Conservation (phyloP, 2,888 invertebrate genomes). For the Aleiodes testaceus region DNA sequence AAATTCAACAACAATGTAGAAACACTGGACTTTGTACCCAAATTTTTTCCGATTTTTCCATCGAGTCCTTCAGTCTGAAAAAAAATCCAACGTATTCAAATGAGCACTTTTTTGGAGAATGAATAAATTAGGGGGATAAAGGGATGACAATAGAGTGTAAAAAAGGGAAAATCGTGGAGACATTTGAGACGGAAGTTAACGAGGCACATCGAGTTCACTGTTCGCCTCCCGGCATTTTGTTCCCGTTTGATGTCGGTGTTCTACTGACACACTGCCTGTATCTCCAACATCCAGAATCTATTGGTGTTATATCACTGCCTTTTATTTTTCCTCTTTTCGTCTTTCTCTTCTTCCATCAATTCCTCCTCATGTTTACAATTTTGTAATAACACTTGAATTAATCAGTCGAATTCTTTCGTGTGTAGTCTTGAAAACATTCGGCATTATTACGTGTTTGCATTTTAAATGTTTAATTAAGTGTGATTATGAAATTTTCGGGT, state of each 20-base stretch:
- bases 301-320: constrained; percentile 1
- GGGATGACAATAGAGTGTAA: neutral
- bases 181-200: constrained; percentile 29
- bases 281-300: neutral
- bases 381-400: constrained; percentile 14
- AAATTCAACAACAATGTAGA: too few species aligned
- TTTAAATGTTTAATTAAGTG: neutral
- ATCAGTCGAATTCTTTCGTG: neutral
- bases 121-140: neutral
- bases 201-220: constrained; percentile 16
- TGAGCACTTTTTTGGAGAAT: constrained; percentile 1
- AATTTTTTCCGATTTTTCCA: too few species aligned
- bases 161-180: constrained; percentile 5
- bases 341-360: neutral
- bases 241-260: constrained; percentile 31
- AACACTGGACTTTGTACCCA: too few species aligned
- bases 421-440: constrained; percentile 7
- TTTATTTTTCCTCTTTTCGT: neutral
- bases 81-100: neutral
- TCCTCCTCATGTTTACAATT: neutral
- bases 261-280: constrained; percentile 30
- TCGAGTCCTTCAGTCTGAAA: too few species aligned
- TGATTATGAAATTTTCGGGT: neutral
- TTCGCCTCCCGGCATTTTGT: constrained; percentile 22
- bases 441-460: constrained; percentile 7